Base-by-base conservation (phyloP, 2,797 vertebrate species). In the Alcedo atthis region DNA sequence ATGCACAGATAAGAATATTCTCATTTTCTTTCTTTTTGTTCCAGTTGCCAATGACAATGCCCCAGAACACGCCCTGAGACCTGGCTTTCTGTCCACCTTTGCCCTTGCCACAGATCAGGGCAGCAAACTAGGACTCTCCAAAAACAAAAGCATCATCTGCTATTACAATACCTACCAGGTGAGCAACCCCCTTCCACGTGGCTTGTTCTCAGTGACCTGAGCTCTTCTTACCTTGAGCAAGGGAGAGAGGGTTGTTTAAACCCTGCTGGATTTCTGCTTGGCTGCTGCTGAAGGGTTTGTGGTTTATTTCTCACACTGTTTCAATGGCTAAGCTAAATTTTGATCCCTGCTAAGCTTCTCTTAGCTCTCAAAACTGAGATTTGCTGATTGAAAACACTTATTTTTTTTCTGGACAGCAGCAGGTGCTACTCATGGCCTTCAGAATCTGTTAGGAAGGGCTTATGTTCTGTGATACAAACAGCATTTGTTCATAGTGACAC, bases 131-230 rank as follows among this genome's bases (percentile, higher is more conserved):
- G 99, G 99, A 64, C 98, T 99, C 49, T 99, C 99, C 74, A 99
- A 99, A 97, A 99, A 99, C 95, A 99, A 99, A 96, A 99, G 99
- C 88, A 99, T 99, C 87, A 99, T 99, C 97, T 99, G 99, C 97
- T 99, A 99, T 95, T 99, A 99, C 96, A 99, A 98, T 89, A 98
- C 98, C 0, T 99, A 98, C 89, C 98, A 99, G 98, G 98, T 98
- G 90, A 89, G 95, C 68, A 30, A 53, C 53, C 32, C 75, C 14
- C 14, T 14, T 40, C 37, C 2, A 10, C 2, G 8, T 25, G n/a
- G 25, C 8, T 17, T 78, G 62, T 54, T 30, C 64, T 35, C 19
- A 0, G 48, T 17, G 16, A 25, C 28, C 12, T 19, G 32, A 40
- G n/a, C 48, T 57, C 11, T 53, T 81, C 53, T 80, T 32, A 17